These are phyloP conservation scores for Saccopteryx bilineata DNA, from an alignment of 2,113 vertebrate species.

Conservation along the genomic window DNA sequence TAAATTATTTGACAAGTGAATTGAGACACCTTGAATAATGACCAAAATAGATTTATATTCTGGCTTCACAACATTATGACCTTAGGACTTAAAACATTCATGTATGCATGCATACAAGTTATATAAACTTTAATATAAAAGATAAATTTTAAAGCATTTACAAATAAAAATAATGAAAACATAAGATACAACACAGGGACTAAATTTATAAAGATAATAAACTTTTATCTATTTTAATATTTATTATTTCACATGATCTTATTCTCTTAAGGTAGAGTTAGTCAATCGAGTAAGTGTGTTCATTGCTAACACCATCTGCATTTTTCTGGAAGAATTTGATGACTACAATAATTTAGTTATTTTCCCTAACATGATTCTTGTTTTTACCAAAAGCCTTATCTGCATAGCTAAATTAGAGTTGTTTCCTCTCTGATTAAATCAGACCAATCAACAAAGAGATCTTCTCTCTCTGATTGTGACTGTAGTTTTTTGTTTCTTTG, in stretches of 20 bases:
- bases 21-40: neutral
- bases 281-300: neutral
- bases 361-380: neutral
- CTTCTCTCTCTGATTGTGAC: slow-evolving; percentile 56
- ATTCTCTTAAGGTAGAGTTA: neutral
- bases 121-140: neutral
- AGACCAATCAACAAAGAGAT: slow-evolving; percentile 49
- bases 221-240: neutral
- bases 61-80: neutral
- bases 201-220: neutral
- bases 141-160: neutral
- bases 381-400: slow-evolving; percentile 53
- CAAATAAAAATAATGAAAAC: slow-evolving; percentile 23
- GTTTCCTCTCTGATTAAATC: slow-evolving; percentile 58
- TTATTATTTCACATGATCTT: neutral
- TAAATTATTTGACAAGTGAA: neutral
- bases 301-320: neutral
- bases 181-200: neutral
- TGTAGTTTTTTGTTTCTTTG: neutral
- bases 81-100: neutral
- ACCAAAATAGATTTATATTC: neutral
- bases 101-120: neutral
- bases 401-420: slow-evolving; percentile 56
- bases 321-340: neutral
- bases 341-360: slow-evolving; percentile 5